Base-by-base conservation (phyloP, 2,888 invertebrate species). In the Mystacides longicornis region DNA sequence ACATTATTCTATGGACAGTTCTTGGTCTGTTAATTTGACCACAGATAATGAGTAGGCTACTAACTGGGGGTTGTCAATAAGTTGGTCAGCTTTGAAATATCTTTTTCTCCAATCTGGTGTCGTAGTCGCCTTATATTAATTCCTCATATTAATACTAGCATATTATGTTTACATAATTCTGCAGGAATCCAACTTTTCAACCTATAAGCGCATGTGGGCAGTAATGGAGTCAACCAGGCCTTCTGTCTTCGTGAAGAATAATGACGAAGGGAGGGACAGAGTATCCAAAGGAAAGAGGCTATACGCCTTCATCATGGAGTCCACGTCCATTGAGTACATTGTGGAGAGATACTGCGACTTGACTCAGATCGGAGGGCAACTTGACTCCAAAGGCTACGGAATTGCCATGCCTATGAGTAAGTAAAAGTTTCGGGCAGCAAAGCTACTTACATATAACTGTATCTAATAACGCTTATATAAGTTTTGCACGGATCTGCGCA, bases 221-320 rank as follows among this genome's bases (percentile, higher is more conserved):
- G 84, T 87, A 54, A 97, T 96, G 96, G 87, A 88, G 63, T 83
- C 87, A 5, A 81, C 90, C 1, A 79, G 86, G 27, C 93, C 93
- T 0, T 81, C 85, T 0, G 92, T 94, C 0, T 94, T 93, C 69
- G 84, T 87, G 9, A 81, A 79, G 57, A 85, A 80, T 66, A 96
- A 94, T 67, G 82, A 83, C 46, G 91, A 93, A 65, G 97, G 96
- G 0, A 86, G 93, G 1, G 88, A 92, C 14, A 79, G 91, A 57
- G 96, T 96, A 0, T 66, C 82, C 52, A 86, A 84, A 69, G 85
- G 82, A 43, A 89, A 89, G 69, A 81, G 87, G 51, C 80, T 79
- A 53, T 99, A 94, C 70, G 98, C 98, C 2, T 98, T 89, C 69
- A 78, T 99, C 47, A 96, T 97, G 93, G 98, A 98, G 75, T 95